Evolutionary conservation across 1,140 invertebrate genomes (phyloP).

Genomic region (Drosophila eugracilis): DNA sequence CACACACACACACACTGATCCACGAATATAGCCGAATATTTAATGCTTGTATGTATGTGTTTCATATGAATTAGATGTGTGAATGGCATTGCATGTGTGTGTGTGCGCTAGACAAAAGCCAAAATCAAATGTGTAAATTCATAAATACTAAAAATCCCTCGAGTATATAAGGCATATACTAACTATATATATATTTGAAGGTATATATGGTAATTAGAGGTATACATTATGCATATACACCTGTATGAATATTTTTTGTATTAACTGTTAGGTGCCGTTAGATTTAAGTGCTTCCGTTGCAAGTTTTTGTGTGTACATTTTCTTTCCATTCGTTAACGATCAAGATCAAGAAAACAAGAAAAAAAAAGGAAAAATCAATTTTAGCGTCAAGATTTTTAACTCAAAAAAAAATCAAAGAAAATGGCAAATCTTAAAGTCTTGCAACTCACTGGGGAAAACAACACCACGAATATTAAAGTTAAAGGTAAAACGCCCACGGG

Average conservation of each 20-base stretch:
- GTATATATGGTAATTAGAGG: slow-evolving; percentile 23
- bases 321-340: slow-evolving; percentile 52
- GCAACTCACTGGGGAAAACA: slow-evolving; percentile 84
- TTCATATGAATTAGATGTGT: slow-evolving; percentile 34
- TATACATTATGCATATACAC: slow-evolving; percentile 21
- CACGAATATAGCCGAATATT: slow-evolving; percentile 23
- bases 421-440: slow-evolving; percentile 65
- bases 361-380: slow-evolving; percentile 41
- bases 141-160: slow-evolving; percentile 37
- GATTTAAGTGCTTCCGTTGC: slow-evolving; percentile 74
- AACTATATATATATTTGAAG: slow-evolving; percentile 15
- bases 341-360: slow-evolving; percentile 23
- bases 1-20: slow-evolving; percentile 7
- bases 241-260: slow-evolving; percentile 69
- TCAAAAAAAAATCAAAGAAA: slow-evolving; percentile 54
- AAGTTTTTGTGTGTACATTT: slow-evolving; percentile 62
- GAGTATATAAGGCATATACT: slow-evolving; percentile 13
- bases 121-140: slow-evolving; percentile 68
- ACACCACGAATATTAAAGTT: slow-evolving; percentile 81
- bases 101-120: slow-evolving; percentile 29
- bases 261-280: slow-evolving; percentile 71
- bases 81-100: slow-evolving; percentile 45
- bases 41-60: slow-evolving; percentile 46
- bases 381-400: slow-evolving; percentile 77
- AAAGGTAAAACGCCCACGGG: slow-evolving; percentile 56